Conservation (phyloP, 2,797 vertebrate genomes). For the Bovichtus diacanthus region DNA sequence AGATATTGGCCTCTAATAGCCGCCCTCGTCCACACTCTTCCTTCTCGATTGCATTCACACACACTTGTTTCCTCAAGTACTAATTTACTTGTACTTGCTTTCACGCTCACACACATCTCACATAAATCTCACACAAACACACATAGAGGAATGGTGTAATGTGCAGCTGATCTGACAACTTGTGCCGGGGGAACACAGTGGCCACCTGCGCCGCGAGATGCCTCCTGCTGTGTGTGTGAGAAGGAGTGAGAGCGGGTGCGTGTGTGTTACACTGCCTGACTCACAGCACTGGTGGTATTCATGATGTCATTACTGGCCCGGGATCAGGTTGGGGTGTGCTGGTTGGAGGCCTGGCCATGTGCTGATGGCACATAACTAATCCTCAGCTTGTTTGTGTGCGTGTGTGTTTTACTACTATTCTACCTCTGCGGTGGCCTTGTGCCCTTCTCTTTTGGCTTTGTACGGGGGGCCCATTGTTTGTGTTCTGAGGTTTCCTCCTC, state of each 20-base stretch:
- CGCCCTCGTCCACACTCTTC: not conserved
- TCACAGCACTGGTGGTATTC: slow-evolving; percentile 65
- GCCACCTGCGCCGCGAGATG: slow-evolving; percentile 66
- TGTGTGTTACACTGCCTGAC: slow-evolving; percentile 51
- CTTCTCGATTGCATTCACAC: slow-evolving; percentile 1
- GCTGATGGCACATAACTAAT: slow-evolving; percentile 71
- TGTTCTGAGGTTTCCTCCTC: slow-evolving; percentile 72
- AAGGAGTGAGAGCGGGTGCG: slow-evolving; percentile 19
- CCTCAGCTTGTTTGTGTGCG: slow-evolving; percentile 54
- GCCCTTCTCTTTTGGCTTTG: slow-evolving; percentile 57
- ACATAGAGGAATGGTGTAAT: slow-evolving; percentile 46
- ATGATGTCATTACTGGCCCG: slow-evolving; percentile 75
- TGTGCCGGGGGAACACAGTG: slow-evolving; percentile 30
- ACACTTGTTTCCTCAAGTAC: not conserved
- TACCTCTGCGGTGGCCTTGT: slow-evolving; percentile 64
- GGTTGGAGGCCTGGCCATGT: slow-evolving; percentile 56
- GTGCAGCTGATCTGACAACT: slow-evolving; percentile 58
- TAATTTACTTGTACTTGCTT: not conserved
- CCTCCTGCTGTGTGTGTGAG: slow-evolving; percentile 59
- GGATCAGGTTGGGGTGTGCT: slow-evolving; percentile 58
- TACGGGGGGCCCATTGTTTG: slow-evolving; percentile 65
- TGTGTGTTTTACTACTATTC: slow-evolving; percentile 66
- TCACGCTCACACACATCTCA: too few relatives aligned
- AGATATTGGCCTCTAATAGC: not conserved
- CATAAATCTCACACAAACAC: slow-evolving; percentile 40